Percentiles rank a stretch among this genome's conserved stretches.
These are phyloP conservation scores for Progne subis DNA, from an alignment of 2,113 vertebrate species.

Conservation along the genomic window DNA sequence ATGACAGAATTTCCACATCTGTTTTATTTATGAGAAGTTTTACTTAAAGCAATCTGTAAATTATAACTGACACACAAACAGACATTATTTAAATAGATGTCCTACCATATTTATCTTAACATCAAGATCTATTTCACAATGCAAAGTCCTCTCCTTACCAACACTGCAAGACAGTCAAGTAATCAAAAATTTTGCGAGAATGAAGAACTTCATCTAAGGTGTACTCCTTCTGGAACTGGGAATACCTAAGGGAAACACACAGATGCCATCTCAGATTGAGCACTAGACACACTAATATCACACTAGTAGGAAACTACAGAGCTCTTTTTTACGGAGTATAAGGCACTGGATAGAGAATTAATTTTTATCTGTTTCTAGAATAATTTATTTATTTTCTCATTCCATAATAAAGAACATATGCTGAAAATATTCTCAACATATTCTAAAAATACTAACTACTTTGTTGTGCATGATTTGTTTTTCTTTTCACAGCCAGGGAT, in stretches of 20 bases:
- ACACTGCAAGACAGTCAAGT: conserved; percentile 92
- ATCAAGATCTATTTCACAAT: conserved; percentile 10
- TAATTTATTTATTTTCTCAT: background rate
- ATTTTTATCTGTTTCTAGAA: background rate
- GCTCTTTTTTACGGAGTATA: background rate
- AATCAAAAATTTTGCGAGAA: conserved; percentile 87
- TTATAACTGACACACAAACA: background rate
- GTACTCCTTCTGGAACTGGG: conserved; percentile 92
- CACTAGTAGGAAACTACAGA: background rate
- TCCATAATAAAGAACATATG: background rate
- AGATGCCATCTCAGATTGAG: background rate
- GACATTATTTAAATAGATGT: background rate
- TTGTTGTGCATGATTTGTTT: background rate
- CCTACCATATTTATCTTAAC: background rate
- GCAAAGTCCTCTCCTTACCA: conserved; percentile 82
- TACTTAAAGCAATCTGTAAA: background rate
- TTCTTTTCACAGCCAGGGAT: background rate
- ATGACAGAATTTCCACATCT: background rate
- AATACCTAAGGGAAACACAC: conserved; percentile 79
- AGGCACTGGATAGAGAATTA: background rate
- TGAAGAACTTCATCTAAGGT: conserved; percentile 86
- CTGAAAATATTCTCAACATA: background rate
- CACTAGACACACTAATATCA: background rate
- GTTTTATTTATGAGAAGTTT: background rate
- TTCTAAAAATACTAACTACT: background rate